Conservation (phyloP, 1,140 invertebrate genomes). For the Drosophila chauvacae region DNA sequence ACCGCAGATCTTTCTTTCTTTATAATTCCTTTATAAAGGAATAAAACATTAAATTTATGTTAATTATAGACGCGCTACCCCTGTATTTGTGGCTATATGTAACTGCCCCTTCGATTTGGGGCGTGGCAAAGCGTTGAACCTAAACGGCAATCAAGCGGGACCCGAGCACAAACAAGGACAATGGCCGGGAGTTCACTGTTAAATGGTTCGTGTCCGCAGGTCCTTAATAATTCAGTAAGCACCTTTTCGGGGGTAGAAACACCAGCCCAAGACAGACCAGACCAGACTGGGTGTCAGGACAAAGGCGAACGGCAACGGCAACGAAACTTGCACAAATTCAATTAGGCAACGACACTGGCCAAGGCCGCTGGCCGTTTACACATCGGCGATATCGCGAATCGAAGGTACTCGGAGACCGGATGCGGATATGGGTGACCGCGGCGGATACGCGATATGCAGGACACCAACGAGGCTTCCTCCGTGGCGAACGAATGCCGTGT, state of each 20-base stretch:
- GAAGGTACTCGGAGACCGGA: not conserved
- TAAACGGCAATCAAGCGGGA: slow-evolving; percentile 39
- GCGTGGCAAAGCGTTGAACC: slow-evolving; percentile 42
- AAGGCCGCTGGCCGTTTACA: slow-evolving; percentile 24
- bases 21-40: not conserved
- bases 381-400: slow-evolving; percentile 12
- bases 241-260: slow-evolving; percentile 44
- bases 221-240: slow-evolving; percentile 58
- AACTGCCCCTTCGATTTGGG: slow-evolving; percentile 20
- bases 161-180: slow-evolving; percentile 21
- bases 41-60: slow-evolving; percentile 12
- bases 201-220: slow-evolving; percentile 52
- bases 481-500: slow-evolving; percentile 77
- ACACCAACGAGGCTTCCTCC: slow-evolving; percentile 61
- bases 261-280: not conserved
- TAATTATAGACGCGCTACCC: slow-evolving; percentile 16
- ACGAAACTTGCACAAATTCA: slow-evolving; percentile 61
- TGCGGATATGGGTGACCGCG: slow-evolving; percentile 2
- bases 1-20: not conserved
- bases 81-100: slow-evolving; percentile 10
- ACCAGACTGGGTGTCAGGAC: slow-evolving; percentile 31
- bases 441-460: slow-evolving; percentile 33
- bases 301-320: not conserved
- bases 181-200: slow-evolving; percentile 23
- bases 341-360: slow-evolving; percentile 50